Conservation (phyloP, 2,888 invertebrate species). For the Athalia circularis region DNA sequence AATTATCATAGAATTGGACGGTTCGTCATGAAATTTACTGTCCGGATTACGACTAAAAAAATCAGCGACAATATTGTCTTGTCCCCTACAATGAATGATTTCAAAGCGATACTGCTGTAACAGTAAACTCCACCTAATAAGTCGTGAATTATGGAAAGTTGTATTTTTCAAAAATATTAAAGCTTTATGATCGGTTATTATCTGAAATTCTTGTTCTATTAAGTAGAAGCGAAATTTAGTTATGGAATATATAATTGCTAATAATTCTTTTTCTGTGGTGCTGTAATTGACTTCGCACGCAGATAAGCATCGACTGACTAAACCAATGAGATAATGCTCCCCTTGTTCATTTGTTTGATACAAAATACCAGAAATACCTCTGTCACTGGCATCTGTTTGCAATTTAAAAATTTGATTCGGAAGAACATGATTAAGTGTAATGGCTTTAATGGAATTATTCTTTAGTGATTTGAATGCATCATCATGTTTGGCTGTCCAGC, state of each 20-base stretch:
- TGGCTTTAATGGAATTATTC: constrained; percentile 48
- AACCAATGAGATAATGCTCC: constrained; percentile 49
- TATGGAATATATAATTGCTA: constrained; percentile 46
- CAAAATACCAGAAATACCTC: constrained; percentile 52
- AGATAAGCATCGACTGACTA: constrained; percentile 54
- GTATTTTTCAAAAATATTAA: constrained; percentile 43
- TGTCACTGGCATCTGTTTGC: constrained; percentile 53
- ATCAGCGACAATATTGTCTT: constrained; percentile 49
- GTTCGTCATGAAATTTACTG: constrained; percentile 42
- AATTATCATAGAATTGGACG: not conserved
- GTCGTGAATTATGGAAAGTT: constrained; percentile 44
- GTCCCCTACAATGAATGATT: constrained; percentile 47
- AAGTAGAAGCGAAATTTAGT: constrained; percentile 42
- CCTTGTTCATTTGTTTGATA: constrained; percentile 47
- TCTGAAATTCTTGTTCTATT: constrained; percentile 37
- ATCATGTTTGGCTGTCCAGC: constrained; percentile 49
- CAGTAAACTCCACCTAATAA: constrained; percentile 50
- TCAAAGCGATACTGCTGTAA: constrained; percentile 47
- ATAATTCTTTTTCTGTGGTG: constrained; percentile 56
- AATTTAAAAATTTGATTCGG: constrained; percentile 46
- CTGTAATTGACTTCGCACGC: constrained; percentile 54
- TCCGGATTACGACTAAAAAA: constrained; percentile 50
- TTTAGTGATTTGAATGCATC: constrained; percentile 50
- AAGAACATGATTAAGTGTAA: constrained; percentile 49
- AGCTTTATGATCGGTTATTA: constrained; percentile 48